These are phyloP conservation scores for Diprion similis DNA, from an alignment of 1,140 invertebrate genomes.

Conservation along the genomic window DNA sequence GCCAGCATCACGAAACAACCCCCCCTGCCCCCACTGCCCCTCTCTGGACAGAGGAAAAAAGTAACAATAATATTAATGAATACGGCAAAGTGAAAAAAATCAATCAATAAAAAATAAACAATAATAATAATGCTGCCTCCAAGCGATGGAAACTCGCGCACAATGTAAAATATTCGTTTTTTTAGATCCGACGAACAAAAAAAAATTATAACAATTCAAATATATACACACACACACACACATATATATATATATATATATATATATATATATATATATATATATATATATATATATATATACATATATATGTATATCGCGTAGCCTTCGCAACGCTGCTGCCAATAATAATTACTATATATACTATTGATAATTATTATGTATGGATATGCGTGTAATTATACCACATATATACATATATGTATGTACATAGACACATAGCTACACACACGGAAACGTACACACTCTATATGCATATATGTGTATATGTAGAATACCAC, in stretches of 20 bases:
- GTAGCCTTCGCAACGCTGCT: background rate
- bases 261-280: background rate
- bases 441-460: too few relatives aligned
- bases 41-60: constrained; percentile 18
- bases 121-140: constrained; percentile 8
- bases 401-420: too few relatives aligned
- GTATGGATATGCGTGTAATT: too few relatives aligned
- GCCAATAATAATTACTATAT: too few relatives aligned
- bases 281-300: constrained; percentile 3
- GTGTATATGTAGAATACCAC: too few relatives aligned
- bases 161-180: background rate
- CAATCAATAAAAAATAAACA: constrained; percentile 15
- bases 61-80: background rate
- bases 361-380: background rate
- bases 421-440: too few relatives aligned
- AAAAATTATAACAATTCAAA: background rate
- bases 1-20: constrained; percentile 25
- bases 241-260: background rate
- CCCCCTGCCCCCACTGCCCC: background rate
- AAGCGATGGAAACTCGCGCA: background rate
- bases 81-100: constrained; percentile 9
- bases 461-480: too few relatives aligned
- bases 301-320: background rate
- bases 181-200: background rate
- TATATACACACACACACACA: background rate